These are phyloP conservation scores for Diloba caeruleocephala DNA, from an alignment of 2,888 invertebrate genomes.

Conservation along the genomic window DNA sequence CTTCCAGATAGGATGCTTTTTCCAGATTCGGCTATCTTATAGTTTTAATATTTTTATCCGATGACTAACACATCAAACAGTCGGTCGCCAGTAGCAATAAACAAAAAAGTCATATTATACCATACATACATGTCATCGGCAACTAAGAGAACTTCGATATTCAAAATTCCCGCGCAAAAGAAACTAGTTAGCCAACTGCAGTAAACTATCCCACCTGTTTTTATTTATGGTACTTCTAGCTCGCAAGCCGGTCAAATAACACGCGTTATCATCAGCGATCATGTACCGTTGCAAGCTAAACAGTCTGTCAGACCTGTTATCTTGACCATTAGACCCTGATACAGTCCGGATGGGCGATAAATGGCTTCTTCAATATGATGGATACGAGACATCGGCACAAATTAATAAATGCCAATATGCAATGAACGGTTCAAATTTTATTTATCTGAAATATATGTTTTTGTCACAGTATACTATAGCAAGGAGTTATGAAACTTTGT, in stretches of 20 bases:
- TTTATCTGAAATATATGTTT: too few species aligned
- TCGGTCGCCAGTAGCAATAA: too few species aligned
- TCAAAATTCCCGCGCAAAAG: slow-evolving; percentile 2
- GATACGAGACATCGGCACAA: slow-evolving; percentile 33
- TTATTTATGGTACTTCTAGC: slow-evolving; percentile 46
- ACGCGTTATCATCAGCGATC: slow-evolving; percentile 45
- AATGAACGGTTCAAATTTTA: slow-evolving; percentile 17
- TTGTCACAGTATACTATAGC: too few species aligned
- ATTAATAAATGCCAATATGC: slow-evolving; percentile 41
- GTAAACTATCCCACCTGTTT: slow-evolving; percentile 13
- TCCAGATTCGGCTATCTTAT: too few species aligned
- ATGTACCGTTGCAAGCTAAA: slow-evolving; percentile 50
- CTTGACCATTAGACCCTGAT: slow-evolving; percentile 47
- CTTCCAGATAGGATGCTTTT: too few species aligned
- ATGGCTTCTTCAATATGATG: slow-evolving; percentile 51
- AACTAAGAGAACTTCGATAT: neutral
- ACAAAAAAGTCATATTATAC: too few species aligned
- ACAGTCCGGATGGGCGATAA: slow-evolving; percentile 44
- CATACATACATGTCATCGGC: too few species aligned
- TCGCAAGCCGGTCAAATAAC: slow-evolving; percentile 46
- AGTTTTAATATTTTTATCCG: too few species aligned
- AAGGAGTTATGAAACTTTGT: too few species aligned
- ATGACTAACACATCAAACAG: too few species aligned
- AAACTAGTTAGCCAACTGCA: slow-evolving; percentile 6
- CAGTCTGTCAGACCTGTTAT: slow-evolving; percentile 44